Conservation (phyloP, 2,113 vertebrate species). For the Tachysurus vachellii region DNA sequence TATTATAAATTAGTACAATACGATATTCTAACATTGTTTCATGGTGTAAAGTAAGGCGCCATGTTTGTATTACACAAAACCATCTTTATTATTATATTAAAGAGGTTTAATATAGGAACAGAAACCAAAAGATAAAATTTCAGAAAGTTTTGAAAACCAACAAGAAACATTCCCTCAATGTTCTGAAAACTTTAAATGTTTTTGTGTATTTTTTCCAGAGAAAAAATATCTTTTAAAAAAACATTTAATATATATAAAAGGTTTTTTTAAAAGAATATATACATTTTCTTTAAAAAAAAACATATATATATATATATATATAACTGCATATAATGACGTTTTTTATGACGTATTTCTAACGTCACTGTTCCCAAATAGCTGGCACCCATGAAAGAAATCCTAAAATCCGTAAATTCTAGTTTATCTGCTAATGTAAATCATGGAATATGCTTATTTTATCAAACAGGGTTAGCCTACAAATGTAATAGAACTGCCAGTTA, state of each 20-base stretch:
- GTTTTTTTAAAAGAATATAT: no score
- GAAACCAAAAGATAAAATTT: neutral
- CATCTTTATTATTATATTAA: neutral
- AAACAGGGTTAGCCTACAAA: neutral
- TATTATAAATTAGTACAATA: neutral
- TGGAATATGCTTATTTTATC: no score
- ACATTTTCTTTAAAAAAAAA: no score
- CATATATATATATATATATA: no score
- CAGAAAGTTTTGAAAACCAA: neutral
- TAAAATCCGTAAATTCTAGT: neutral
- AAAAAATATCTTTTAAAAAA: no score
- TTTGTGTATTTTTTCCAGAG: neutral
- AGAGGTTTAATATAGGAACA: neutral
- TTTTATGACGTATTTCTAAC: no score
- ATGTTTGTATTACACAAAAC: neutral
- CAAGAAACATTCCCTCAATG: neutral
- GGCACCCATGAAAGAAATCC: neutral
- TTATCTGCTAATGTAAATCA: no score
- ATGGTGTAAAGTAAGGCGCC: neutral
- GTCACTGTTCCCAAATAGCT: neutral
- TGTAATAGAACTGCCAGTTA: neutral
- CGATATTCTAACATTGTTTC: neutral
- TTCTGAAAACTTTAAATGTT: neutral
- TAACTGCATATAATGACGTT: neutral
- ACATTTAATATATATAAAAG: no score